Conservation (phyloP, 2,113 vertebrate genomes). For the Talpa occidentalis region DNA sequence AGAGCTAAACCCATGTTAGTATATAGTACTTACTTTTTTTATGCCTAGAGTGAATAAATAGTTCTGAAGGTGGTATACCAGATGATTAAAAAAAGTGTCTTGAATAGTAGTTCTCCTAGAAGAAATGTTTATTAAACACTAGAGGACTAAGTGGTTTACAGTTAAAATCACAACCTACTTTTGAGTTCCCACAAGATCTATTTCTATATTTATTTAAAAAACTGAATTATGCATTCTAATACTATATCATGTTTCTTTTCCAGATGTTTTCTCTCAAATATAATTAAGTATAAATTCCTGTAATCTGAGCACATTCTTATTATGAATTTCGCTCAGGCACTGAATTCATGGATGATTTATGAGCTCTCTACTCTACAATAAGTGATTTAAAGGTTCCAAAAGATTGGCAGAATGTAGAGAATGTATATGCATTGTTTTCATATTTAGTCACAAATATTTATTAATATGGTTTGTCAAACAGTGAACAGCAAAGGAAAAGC, state of each 20-base stretch:
- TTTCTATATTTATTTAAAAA: conserved; percentile 76
- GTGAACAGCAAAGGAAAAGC: conserved; percentile 5
- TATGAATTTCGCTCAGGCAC: conserved; percentile 84
- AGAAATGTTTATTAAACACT: conserved; percentile 66
- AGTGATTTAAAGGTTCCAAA: conserved; percentile 81
- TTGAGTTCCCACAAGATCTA: conserved; percentile 63
- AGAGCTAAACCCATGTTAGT: not conserved
- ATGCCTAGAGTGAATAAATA: conserved; percentile 35
- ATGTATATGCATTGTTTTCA: conserved; percentile 78
- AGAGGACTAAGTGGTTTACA: conserved; percentile 44
- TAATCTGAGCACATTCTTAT: conserved; percentile 85
- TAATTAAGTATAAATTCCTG: conserved; percentile 87
- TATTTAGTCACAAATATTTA: conserved; percentile 81
- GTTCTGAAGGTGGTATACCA: not conserved
- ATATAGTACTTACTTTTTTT: conserved; percentile 36
- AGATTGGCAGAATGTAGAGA: conserved; percentile 76
- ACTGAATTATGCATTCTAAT: conserved; percentile 76
- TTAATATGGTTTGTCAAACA: conserved; percentile 62
- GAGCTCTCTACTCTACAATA: conserved; percentile 71
- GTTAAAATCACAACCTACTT: conserved; percentile 66
- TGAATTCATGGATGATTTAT: conserved; percentile 86
- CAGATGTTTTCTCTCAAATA: conserved; percentile 88
- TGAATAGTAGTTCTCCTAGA: conserved; percentile 37
- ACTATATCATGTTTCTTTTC: conserved; percentile 82
- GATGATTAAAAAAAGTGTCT: conserved; percentile 12